phyloP scores from a whole-genome alignment of 2,797 vertebrate genomes.

The Pachyuromys duprasi region DNA sequence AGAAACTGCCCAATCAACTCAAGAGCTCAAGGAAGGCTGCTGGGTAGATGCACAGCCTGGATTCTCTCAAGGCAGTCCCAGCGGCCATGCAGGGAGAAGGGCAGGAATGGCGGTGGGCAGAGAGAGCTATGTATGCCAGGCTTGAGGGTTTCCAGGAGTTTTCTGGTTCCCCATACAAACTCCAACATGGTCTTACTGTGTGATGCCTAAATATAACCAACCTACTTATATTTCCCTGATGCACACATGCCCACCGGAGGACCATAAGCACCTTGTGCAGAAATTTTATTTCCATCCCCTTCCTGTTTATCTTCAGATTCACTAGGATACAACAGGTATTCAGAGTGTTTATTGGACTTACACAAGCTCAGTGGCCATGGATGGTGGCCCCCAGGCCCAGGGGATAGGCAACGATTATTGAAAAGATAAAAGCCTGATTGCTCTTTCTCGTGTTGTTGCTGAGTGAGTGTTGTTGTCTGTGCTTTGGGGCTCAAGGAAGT shows the following conservation, averaged over 20 bases:
- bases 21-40: neutral
- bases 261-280: neutral
- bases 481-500: neutral
- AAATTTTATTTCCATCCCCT: neutral
- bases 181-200: neutral
- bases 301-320: neutral
- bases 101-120: neutral
- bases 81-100: neutral
- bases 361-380: neutral
- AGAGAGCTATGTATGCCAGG: neutral
- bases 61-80: fast-evolving
- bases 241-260: neutral
- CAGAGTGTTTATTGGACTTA: neutral
- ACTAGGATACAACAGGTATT: neutral
- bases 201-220: no score
- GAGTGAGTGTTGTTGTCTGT: neutral
- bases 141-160: fast-evolving
- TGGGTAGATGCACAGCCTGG: neutral
- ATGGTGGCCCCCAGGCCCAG: neutral
- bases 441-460: neutral
- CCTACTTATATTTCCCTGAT: neutral
- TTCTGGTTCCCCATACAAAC: neutral
- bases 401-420: neutral
- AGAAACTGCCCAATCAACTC: neutral
- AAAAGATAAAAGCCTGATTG: neutral